Evolutionary conservation across 2,113 vertebrate species (phyloP).

Genomic region (Catagonus wagneri): DNA sequence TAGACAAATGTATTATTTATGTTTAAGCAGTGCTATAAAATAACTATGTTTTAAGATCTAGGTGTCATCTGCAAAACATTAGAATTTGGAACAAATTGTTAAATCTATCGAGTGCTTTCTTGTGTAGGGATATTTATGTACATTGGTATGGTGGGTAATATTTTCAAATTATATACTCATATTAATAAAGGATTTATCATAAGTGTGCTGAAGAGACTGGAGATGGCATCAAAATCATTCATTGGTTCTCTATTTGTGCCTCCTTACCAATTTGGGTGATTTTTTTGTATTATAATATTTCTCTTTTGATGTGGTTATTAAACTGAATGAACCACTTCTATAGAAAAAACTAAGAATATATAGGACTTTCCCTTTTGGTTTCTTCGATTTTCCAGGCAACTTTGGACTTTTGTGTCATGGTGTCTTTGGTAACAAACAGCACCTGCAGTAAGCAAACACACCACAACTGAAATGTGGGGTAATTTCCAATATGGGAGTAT

Average conservation of each 20-base stretch:
- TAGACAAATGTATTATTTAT: conserved; percentile 36
- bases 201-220: background rate
- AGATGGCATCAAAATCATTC: background rate
- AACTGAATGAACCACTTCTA: background rate
- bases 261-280: background rate
- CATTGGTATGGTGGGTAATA: background rate
- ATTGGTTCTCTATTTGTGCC: background rate
- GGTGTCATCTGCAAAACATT: conserved; percentile 20
- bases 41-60: conserved; percentile 60
- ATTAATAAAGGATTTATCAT: background rate
- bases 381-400: background rate
- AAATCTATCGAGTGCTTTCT: conserved; percentile 48
- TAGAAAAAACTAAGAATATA: background rate
- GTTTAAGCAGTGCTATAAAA: conserved; percentile 55
- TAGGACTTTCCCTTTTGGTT: background rate
- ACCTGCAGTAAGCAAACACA: background rate
- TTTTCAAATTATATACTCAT: conserved; percentile 16
- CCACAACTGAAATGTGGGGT: background rate
- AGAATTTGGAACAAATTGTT: conserved; percentile 53
- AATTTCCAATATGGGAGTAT: background rate
- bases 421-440: background rate
- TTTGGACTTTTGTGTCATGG: background rate
- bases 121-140: background rate
- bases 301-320: background rate
- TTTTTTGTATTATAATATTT: background rate